These are phyloP conservation scores for Trimorus sp. DNA, from an alignment of 2,888 invertebrate species.

Conservation along the genomic window DNA sequence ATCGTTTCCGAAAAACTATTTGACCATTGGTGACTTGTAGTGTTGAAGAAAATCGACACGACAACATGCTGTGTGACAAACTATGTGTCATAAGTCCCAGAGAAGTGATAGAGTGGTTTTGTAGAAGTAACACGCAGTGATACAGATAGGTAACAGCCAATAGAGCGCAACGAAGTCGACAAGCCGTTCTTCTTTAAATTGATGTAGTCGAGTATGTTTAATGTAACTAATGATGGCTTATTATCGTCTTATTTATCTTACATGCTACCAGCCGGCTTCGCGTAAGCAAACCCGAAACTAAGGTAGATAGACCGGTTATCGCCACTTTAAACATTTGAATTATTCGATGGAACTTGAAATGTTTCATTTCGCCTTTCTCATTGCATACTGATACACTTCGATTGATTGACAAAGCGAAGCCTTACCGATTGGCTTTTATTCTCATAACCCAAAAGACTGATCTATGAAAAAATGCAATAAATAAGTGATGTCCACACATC, in stretches of 20 bases:
- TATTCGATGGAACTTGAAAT: too few relatives aligned
- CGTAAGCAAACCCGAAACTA: too few relatives aligned
- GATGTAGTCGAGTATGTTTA: slow-evolving; percentile 13
- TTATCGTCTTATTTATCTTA: slow-evolving; percentile 6
- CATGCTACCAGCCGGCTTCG: neutral
- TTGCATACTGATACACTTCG: too few relatives aligned
- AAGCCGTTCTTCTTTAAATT: slow-evolving; percentile 22
- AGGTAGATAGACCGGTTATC: too few relatives aligned
- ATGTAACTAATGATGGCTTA: slow-evolving; percentile 36
- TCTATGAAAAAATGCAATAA: too few relatives aligned
- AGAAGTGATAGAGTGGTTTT: neutral
- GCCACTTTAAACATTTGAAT: too few relatives aligned
- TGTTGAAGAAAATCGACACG: slow-evolving; percentile 27
- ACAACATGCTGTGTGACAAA: slow-evolving; percentile 36
- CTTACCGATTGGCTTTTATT: too few relatives aligned
- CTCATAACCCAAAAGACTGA: too few relatives aligned
- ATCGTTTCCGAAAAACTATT: neutral
- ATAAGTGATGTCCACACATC: too few relatives aligned
- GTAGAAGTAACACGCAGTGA: slow-evolving; percentile 20
- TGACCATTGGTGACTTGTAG: neutral
- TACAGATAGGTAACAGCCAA: slow-evolving; percentile 17
- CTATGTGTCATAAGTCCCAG: slow-evolving; percentile 13
- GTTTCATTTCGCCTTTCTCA: too few relatives aligned
- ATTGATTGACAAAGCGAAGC: too few relatives aligned
- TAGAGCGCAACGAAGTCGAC: slow-evolving; percentile 14